Conservation (phyloP, 2,113 vertebrate genomes). For the Ptilonorhynchus violaceus region DNA sequence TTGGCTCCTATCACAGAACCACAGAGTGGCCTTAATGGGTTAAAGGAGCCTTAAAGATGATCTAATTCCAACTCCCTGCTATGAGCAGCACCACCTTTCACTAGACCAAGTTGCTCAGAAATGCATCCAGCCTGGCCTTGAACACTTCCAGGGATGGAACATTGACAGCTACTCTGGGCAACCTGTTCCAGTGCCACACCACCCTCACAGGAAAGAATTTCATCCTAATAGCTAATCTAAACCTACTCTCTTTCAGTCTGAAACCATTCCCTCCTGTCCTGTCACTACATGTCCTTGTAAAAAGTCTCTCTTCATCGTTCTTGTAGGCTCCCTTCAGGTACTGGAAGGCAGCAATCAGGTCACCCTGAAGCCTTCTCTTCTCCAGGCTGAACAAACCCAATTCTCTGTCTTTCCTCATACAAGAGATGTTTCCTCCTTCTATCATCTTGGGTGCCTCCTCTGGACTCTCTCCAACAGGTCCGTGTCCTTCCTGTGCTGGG, state of each 20-base stretch:
- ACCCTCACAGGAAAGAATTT: neutral
- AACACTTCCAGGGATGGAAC: neutral
- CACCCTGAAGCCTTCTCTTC: neutral
- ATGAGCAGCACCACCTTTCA: neutral
- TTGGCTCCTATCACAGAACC: neutral
- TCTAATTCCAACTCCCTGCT: neutral
- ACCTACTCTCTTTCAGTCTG: neutral
- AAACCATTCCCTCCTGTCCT: neutral
- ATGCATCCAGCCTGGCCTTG: rapidly evolving
- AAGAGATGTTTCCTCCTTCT: neutral
- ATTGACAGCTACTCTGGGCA: rapidly evolving
- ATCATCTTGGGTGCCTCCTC: neutral
- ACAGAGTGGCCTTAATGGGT: neutral
- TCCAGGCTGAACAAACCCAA: neutral
- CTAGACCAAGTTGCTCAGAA: neutral
- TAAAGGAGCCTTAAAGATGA: neutral
- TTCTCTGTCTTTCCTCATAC: neutral
- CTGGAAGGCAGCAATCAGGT: neutral
- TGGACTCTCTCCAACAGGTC: rapidly evolving
- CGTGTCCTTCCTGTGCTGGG: neutral
- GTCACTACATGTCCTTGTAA: neutral
- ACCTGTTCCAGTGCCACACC: neutral
- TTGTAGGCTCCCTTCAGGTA: neutral
- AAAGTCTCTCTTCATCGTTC: neutral
- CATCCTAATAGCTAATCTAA: neutral